These are phyloP conservation scores for Melanotaenia pygmaea DNA, from an alignment of 2,797 vertebrate species.

Conservation along the genomic window DNA sequence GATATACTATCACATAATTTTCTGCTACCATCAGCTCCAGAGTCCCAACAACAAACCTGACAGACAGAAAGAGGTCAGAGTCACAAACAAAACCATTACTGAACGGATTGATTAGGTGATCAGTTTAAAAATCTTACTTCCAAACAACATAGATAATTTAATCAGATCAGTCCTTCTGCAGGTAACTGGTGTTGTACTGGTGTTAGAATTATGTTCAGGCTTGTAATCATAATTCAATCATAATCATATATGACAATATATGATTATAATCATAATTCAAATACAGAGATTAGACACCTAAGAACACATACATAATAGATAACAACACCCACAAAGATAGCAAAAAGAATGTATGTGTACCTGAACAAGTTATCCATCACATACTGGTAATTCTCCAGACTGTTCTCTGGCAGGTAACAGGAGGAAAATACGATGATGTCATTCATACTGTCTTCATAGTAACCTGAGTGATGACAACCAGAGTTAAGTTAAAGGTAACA, in stretches of 20 bases:
- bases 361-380: constrained; percentile 90
- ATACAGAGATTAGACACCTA: neutral
- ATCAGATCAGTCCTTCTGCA: no score
- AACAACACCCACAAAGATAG: neutral
- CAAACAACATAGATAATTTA: neutral
- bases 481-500: neutral
- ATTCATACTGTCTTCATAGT: constrained; percentile 83
- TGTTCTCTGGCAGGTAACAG: constrained; percentile 84
- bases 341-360: constrained; percentile 55
- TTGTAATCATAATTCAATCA: no score
- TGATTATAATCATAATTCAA: no score
- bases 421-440: constrained; percentile 87
- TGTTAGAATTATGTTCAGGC: neutral
- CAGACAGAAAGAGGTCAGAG: neutral
- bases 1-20: constrained; percentile 85
- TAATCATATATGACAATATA: no score
- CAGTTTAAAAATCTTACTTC: neutral
- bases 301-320: neutral
- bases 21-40: constrained; percentile 87
- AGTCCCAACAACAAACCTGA: constrained; percentile 85
- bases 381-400: constrained; percentile 79
- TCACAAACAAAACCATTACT: neutral
- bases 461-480: constrained; percentile 75
- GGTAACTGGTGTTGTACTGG: neutral
- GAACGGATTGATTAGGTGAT: neutral